Evolutionary conservation across 2,797 vertebrate species (phyloP).

Genomic region (Neopelma chrysocephalum): DNA sequence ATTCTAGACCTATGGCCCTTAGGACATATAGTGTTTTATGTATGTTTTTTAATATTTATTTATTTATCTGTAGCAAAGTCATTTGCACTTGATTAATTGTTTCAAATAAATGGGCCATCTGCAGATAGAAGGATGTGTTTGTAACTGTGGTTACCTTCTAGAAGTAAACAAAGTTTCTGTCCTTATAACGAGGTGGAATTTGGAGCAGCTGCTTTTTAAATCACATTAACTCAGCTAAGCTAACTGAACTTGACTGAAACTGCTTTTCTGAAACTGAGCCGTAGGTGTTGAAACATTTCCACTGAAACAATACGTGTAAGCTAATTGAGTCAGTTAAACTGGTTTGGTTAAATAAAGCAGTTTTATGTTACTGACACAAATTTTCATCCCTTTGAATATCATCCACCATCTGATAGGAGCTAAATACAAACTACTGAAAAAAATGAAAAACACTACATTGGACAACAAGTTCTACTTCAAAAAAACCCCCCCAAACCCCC

Average conservation of each 20-base stretch:
- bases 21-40: neutral
- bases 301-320: neutral
- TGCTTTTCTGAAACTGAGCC: neutral
- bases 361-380: neutral
- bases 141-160: neutral
- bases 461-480: neutral
- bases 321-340: neutral
- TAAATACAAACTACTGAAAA: slow-evolving; percentile 28
- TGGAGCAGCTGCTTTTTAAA: neutral
- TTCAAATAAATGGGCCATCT: neutral
- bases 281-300: neutral
- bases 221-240: neutral
- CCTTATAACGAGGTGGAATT: neutral
- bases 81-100: neutral
- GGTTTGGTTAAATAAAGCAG: slow-evolving; percentile 20
- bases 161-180: neutral
- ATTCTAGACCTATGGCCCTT: neutral
- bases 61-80: neutral
- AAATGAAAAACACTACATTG: neutral
- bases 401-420: neutral
- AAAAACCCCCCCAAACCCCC: neutral
- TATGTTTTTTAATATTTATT: neutral
- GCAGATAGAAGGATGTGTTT: neutral
- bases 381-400: slow-evolving; percentile 1
- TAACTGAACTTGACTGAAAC: neutral